phyloP scores from a whole-genome alignment of 2,888 invertebrate genomes.

The Troides oblongomaculatus region DNA sequence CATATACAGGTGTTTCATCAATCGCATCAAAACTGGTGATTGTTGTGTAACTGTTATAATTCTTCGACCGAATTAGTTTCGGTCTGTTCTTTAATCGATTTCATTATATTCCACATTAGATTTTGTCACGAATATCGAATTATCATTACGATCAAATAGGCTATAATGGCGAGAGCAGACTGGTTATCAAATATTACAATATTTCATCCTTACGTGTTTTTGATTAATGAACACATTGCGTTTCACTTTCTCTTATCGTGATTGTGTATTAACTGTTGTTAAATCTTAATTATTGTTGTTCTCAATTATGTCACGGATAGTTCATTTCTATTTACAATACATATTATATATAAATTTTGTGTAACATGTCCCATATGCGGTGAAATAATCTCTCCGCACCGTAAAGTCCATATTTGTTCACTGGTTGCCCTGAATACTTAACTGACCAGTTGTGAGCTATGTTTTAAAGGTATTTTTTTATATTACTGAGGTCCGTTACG shows the following conservation, averaged over 20 bases:
- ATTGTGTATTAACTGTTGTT: constrained; percentile 11
- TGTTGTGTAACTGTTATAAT: constrained; percentile 10
- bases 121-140: constrained; percentile 29
- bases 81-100: constrained; percentile 20
- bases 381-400: constrained; percentile 25
- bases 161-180: constrained; percentile 31
- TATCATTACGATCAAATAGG: constrained; percentile 23
- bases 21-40: constrained; percentile 22
- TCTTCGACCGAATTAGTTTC: constrained; percentile 12
- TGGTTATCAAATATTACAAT: constrained; percentile 41
- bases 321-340: neutral
- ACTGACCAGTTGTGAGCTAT: constrained; percentile 41
- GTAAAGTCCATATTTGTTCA: constrained; percentile 32
- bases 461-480: constrained; percentile 35
- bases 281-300: constrained; percentile 11
- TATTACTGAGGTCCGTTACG: constrained; percentile 35
- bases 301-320: neutral
- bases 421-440: constrained; percentile 36
- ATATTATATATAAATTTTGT: constrained; percentile 12
- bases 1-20: constrained; percentile 4
- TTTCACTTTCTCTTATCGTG: constrained; percentile 65
- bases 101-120: constrained; percentile 24
- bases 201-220: constrained; percentile 33
- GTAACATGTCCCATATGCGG: constrained; percentile 23
- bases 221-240: constrained; percentile 52